Evolutionary conservation across 2,113 vertebrate species (phyloP), one percentile per base, ranked within the genome.

Genomic region (Paradisaea rubra): DNA sequence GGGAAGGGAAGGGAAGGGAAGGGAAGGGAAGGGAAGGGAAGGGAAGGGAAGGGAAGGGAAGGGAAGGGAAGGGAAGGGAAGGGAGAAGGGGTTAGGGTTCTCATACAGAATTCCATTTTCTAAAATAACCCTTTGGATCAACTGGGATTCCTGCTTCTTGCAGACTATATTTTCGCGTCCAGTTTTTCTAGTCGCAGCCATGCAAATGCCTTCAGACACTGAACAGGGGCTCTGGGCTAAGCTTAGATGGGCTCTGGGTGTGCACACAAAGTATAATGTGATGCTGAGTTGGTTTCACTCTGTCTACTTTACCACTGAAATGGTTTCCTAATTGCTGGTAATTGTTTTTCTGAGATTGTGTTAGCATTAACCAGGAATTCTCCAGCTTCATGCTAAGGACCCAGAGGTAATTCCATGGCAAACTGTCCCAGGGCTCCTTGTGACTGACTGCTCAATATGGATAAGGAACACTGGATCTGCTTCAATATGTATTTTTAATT

Each of bases 291-390:
- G 56, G 9, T 42, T 44, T 28, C 42, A 27, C 9, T 31, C 53
- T 2, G 0, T 28, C 8, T 20, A 1, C 14, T 69, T 35, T 3
- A 20, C 11, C 41, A 18, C 7, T 15, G 14, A 77, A 77, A 31
- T 11, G 4, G 20, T 14, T 14, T 3, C 14, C 15, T 21, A 4
- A 37, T 1, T 1, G 13, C 42, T 47, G 66, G 5, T 19, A 8
- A 19, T 30, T 1, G 1, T 18, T 33, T 22, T 11, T 14, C 30
- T 23, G 37, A n/a, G 39, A 2, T 3, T 15, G 13, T 50, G 25
- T 37, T 31, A 13, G 39, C 8, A 2, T 13, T 13, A 31, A 39
- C 18, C 31, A 15, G 27, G 24, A 3, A 4, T 19, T 3, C 15
- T 42, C 7, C 63, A 33, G 35, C 54, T 53, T 33, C 4, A 6